These are phyloP conservation scores for Dicranocentrus wangi DNA, from an alignment of 2,888 invertebrate species.

Conservation along the genomic window DNA sequence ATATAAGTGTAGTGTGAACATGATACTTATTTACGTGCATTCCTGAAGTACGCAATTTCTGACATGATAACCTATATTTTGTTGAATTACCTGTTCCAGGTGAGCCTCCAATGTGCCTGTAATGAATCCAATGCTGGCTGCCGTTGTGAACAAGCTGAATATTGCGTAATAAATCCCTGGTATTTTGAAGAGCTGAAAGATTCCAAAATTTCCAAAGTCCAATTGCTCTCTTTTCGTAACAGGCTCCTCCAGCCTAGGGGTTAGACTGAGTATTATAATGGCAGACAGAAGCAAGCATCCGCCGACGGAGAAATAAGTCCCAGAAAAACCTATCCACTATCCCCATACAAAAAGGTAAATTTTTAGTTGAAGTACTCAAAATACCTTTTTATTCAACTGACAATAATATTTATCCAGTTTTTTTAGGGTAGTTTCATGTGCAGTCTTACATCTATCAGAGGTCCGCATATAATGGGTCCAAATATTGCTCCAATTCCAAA, in stretches of 20 bases:
- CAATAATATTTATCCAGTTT: too few relatives aligned
- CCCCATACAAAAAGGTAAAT: background rate
- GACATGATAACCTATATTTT: too few relatives aligned
- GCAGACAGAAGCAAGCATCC: slow-evolving; percentile 30
- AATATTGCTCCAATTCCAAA: slow-evolving; percentile 68
- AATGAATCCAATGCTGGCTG: slow-evolving; percentile 68
- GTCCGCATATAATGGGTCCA: slow-evolving; percentile 63
- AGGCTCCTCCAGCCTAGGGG: background rate
- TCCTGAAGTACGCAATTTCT: too few relatives aligned
- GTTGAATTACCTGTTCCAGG: slow-evolving; percentile 63
- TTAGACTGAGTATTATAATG: slow-evolving; percentile 31
- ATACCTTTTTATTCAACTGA: too few relatives aligned
- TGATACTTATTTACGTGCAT: too few relatives aligned
- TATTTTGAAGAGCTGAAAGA: slow-evolving; percentile 45
- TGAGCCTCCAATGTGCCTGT: slow-evolving; percentile 66
- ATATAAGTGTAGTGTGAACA: too few relatives aligned
- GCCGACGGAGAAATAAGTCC: slow-evolving; percentile 51
- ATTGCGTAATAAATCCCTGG: slow-evolving; percentile 51
- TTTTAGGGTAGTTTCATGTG: too few relatives aligned
- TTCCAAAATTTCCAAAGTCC: slow-evolving; percentile 2
- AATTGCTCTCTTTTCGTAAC: background rate
- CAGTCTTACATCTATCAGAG: slow-evolving; percentile 62
- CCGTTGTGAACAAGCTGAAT: slow-evolving; percentile 61
- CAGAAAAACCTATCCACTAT: slow-evolving; percentile 51
- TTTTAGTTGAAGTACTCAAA: background rate